These are phyloP conservation scores for Acutogordius australiensis DNA, from an alignment of 2,888 invertebrate genomes.

Conservation along the genomic window DNA sequence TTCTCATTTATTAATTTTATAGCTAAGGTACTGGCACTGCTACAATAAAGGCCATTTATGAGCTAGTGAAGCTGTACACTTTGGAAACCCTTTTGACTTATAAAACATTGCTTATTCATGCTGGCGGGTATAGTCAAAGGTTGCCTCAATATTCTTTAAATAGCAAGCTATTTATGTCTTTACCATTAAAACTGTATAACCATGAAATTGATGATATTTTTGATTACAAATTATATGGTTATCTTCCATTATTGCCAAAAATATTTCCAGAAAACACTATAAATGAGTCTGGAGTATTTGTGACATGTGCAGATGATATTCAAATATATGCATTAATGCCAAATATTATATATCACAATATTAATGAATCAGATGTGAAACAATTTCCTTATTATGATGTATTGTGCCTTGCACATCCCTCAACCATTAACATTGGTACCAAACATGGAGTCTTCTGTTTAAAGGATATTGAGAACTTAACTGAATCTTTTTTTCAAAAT, in stretches of 20 bases:
- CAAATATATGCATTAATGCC: neutral
- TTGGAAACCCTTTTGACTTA: neutral
- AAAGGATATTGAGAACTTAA: neutral
- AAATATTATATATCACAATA: no score
- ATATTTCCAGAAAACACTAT: neutral
- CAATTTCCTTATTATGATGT: neutral
- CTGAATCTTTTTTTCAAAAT: neutral
- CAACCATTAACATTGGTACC: neutral
- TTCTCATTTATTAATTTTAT: neutral
- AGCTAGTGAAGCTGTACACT: neutral
- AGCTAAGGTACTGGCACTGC: constrained; percentile 1
- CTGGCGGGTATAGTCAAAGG: constrained; percentile 3
- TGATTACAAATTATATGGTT: neutral
- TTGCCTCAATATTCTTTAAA: neutral
- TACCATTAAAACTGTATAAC: neutral
- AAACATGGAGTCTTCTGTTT: constrained; percentile 5
- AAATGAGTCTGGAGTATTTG: neutral
- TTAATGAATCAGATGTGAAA: neutral
- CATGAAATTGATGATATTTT: neutral
- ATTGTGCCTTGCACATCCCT: neutral
- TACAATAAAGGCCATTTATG: neutral
- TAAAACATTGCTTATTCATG: neutral
- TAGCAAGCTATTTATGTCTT: constrained; percentile 1
- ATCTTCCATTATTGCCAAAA: neutral
- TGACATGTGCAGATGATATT: constrained; percentile 4